phyloP scores from a whole-genome alignment of 2,797 vertebrate species.

The Buceros bicornis region DNA sequence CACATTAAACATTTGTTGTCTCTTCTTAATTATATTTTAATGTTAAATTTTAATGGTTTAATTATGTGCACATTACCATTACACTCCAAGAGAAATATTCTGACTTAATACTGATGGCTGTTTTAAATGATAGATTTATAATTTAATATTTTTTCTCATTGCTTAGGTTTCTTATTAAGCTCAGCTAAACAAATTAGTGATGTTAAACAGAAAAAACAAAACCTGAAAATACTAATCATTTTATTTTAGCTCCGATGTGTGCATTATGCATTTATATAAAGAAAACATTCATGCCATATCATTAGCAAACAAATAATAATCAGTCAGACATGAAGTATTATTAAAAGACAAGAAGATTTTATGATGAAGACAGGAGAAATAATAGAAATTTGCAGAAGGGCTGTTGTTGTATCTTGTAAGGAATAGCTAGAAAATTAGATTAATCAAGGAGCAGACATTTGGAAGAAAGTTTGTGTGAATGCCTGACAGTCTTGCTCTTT shows the following conservation, averaged over 20 bases:
- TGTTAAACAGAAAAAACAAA: slow-evolving; percentile 41
- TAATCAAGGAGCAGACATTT: slow-evolving; percentile 99
- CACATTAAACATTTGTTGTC: slow-evolving; percentile 35
- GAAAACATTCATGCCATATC: slow-evolving; percentile 78
- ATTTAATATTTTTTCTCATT: not conserved
- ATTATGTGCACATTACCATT: slow-evolving; percentile 34
- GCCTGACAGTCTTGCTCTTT: slow-evolving; percentile 99
- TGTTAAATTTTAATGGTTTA: slow-evolving; percentile 58
- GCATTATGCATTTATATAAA: slow-evolving; percentile 71
- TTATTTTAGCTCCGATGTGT: slow-evolving; percentile 49
- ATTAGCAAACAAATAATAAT: slow-evolving; percentile 87
- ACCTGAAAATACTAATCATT: slow-evolving; percentile 48
- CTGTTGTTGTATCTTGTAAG: slow-evolving; percentile 99
- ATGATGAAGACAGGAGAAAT: slow-evolving; percentile 97
- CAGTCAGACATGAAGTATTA: slow-evolving; percentile 82
- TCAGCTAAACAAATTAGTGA: slow-evolving; percentile 34
- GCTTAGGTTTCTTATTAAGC: slow-evolving; percentile 24
- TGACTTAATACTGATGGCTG: not conserved
- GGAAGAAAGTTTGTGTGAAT: slow-evolving; percentile 99
- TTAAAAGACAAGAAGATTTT: slow-evolving; percentile 89
- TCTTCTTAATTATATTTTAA: slow-evolving; percentile 55
- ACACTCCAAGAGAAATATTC: slow-evolving; percentile 11
- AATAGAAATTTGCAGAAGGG: slow-evolving; percentile 99
- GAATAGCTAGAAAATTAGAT: slow-evolving; percentile 99
- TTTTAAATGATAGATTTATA: slow-evolving; percentile 46